Evolutionary conservation across 2,797 vertebrate species (phyloP).

Genomic region (Hoplostethus atlanticus): DNA sequence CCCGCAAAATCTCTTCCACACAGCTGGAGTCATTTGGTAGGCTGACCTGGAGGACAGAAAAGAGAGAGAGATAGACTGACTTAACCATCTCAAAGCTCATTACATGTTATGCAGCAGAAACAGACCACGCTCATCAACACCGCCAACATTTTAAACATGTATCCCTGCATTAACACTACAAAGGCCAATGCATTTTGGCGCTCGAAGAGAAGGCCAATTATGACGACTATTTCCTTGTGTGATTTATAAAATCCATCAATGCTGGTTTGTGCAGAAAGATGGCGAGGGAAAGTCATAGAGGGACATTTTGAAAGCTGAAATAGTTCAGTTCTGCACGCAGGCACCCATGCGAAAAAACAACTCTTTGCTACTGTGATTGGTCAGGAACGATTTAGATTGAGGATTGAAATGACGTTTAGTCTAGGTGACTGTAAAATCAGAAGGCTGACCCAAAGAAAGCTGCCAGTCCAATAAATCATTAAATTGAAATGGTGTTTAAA

Average conservation of each 20-base stretch:
- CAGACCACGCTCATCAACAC: background rate
- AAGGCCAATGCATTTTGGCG: too few species aligned
- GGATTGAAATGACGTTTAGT: background rate
- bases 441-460: too few species aligned
- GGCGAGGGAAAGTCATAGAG: slow-evolving; percentile 9
- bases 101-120: slow-evolving; percentile 16
- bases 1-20: slow-evolving; percentile 97
- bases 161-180: too few species aligned
- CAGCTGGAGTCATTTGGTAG: slow-evolving; percentile 95
- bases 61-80: slow-evolving; percentile 19
- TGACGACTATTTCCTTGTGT: slow-evolving; percentile 6
- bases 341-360: slow-evolving; percentile 34
- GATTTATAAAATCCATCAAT: slow-evolving; percentile 13
- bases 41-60: slow-evolving; percentile 85
- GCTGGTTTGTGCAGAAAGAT: background rate
- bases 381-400: slow-evolving; percentile 7
- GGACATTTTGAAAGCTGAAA: slow-evolving; percentile 19
- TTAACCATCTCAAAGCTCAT: background rate
- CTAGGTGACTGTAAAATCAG: too few species aligned
- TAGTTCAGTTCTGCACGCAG: slow-evolving; percentile 37
- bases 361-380: slow-evolving; percentile 10
- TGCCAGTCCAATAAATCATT: too few species aligned
- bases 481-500: too few species aligned
- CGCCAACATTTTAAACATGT: too few species aligned
- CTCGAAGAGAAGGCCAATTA: too few species aligned